Percentiles rank a stretch among this genome's conserved stretches.
Evolutionary conservation across 37 sponge, comb jelly and placozoan genomes (phyloP).

Genomic region (Chondrilla cf. caribensis): DNA sequence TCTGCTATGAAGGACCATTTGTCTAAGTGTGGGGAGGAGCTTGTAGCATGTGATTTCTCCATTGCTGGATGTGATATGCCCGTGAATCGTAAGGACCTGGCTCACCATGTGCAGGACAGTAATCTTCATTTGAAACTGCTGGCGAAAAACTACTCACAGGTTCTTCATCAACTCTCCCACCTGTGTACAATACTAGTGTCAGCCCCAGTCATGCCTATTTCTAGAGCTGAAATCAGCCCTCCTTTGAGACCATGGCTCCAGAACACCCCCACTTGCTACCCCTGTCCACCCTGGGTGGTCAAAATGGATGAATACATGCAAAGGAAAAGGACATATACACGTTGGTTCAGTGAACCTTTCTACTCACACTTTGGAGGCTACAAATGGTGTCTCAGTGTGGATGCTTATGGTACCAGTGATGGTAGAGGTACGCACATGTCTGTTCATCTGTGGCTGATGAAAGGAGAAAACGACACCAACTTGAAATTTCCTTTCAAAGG

Average conservation of each 20-base stretch:
- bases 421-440: constrained; percentile 56
- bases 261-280: neutral
- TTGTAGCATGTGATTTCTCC: constrained; percentile 42
- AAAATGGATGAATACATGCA: neutral
- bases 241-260: constrained; percentile 12
- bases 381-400: constrained; percentile 33
- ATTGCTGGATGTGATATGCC: constrained; percentile 41
- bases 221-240: neutral
- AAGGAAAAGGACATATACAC: neutral
- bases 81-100: constrained; percentile 1
- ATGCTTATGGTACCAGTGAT: constrained; percentile 37
- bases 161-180: neutral
- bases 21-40: constrained; percentile 10
- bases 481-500: constrained; percentile 45
- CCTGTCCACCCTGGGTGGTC: constrained; percentile 2
- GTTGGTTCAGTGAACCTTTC: constrained; percentile 35
- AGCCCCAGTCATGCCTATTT: too few species aligned
- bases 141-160: too few species aligned
- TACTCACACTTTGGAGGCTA: constrained; percentile 38
- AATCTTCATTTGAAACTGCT: neutral
- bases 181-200: neutral
- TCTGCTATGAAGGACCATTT: constrained; percentile 23
- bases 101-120: neutral
- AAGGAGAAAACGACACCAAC: constrained; percentile 25
- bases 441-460: constrained; percentile 25